Evolutionary conservation across 2,888 invertebrate genomes (phyloP).

Genomic region (Macrophya alboannulata): DNA sequence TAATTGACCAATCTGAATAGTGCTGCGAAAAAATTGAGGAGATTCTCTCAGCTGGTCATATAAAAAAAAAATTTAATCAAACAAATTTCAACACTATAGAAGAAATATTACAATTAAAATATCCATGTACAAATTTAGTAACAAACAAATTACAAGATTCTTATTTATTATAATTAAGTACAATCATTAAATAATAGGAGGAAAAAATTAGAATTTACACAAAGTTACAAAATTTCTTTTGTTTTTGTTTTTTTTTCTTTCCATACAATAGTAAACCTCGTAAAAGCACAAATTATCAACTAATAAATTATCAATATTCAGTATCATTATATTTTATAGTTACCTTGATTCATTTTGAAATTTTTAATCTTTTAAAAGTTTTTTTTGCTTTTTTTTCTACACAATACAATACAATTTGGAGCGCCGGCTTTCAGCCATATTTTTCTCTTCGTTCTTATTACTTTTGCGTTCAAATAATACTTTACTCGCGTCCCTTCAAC

Average conservation of each 20-base stretch:
- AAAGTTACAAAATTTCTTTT: slow-evolving; percentile 32
- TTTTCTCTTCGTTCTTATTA: slow-evolving; percentile 28
- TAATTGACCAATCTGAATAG: slow-evolving; percentile 74
- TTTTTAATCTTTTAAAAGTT: slow-evolving; percentile 36
- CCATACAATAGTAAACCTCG: slow-evolving; percentile 55
- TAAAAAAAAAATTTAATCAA: slow-evolving; percentile 65
- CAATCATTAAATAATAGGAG: slow-evolving; percentile 70
- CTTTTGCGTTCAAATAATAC: slow-evolving; percentile 47
- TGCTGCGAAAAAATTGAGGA: slow-evolving; percentile 74
- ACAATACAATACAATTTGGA: slow-evolving; percentile 60
- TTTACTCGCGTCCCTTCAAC: slow-evolving; percentile 62
- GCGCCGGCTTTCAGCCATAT: slow-evolving; percentile 66
- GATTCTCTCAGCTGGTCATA: slow-evolving; percentile 72
- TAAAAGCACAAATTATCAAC: slow-evolving; percentile 53
- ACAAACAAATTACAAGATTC: slow-evolving; percentile 67
- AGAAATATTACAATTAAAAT: slow-evolving; percentile 71
- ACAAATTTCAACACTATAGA: slow-evolving; percentile 70
- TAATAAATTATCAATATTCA: slow-evolving; percentile 55
- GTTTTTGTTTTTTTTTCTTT: slow-evolving; percentile 15
- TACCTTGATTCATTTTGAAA: slow-evolving; percentile 50
- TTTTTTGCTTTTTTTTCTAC: slow-evolving; percentile 45
- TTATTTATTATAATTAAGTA: slow-evolving; percentile 70
- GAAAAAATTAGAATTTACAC: slow-evolving; percentile 60
- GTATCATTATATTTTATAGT: slow-evolving; percentile 53
- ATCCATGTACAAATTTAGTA: slow-evolving; percentile 61